Evolutionary conservation across 2,888 invertebrate genomes (phyloP).

Genomic region (Drosophila atroscutellata): DNA sequence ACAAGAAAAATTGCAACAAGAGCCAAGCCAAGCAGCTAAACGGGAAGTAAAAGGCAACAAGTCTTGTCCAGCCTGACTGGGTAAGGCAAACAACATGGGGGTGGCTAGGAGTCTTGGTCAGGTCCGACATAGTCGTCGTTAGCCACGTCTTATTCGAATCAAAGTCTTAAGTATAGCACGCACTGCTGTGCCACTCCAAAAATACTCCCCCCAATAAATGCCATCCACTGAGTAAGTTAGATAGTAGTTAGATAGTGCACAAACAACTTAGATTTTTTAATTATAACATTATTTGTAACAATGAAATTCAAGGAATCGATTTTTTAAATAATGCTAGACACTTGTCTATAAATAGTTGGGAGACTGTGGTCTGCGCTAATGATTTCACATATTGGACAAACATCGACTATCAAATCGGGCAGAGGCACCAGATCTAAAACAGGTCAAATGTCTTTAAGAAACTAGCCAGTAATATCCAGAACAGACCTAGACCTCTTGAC

Average conservation of each 20-base stretch:
- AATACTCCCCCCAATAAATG: not conserved
- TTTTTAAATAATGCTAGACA: too few relatives aligned
- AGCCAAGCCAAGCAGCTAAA: conserved; percentile 14
- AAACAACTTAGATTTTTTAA: not conserved
- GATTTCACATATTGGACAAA: too few relatives aligned
- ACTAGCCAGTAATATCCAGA: not conserved
- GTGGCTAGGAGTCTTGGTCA: conserved; percentile 36
- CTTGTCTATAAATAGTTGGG: too few relatives aligned
- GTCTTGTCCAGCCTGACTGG: conserved; percentile 26
- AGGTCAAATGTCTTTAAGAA: not conserved
- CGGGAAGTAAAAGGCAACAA: conserved; percentile 57
- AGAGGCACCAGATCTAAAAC: too few relatives aligned
- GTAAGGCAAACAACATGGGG: conserved; percentile 21
- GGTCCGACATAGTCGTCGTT: not conserved
- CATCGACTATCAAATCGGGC: too few relatives aligned
- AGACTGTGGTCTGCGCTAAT: too few relatives aligned
- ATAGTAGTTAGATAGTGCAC: not conserved
- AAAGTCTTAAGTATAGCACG: conserved; percentile 5
- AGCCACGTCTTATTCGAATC: conserved; percentile 31
- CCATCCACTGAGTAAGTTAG: not conserved
- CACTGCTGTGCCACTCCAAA: not conserved
- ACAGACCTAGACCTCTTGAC: not conserved
- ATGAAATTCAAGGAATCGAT: not conserved
- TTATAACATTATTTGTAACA: not conserved
- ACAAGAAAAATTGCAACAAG: conserved; percentile 23